phyloP scores from a whole-genome alignment of 1,140 invertebrate species.

The Bombus sibiricus region DNA sequence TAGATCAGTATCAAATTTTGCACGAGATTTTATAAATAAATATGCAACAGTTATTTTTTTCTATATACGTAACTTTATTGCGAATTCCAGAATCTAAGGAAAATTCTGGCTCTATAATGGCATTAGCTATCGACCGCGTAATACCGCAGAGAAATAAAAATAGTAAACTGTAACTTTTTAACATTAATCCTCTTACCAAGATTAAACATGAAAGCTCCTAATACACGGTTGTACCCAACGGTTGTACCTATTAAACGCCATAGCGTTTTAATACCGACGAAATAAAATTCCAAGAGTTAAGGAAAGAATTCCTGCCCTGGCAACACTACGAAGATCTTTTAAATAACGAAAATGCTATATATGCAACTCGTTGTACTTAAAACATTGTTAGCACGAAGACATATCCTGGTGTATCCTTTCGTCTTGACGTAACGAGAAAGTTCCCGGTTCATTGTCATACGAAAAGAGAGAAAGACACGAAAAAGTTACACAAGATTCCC shows the following conservation, averaged over 20 bases:
- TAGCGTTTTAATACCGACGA: not conserved
- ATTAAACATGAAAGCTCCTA: not conserved
- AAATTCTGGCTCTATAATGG: not conserved
- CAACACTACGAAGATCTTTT: not conserved
- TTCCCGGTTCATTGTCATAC: slow-evolving; percentile 46
- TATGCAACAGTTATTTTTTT: not conserved
- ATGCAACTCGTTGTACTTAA: not conserved
- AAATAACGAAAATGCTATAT: not conserved
- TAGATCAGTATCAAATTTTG: not conserved
- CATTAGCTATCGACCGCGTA: not conserved
- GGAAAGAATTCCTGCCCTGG: too few relatives aligned
- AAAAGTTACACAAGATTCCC: slow-evolving; percentile 57
- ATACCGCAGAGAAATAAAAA: not conserved
- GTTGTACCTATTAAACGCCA: not conserved
- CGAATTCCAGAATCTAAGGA: not conserved
- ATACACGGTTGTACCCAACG: not conserved
- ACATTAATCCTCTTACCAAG: not conserved
- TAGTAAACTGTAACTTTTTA: not conserved
- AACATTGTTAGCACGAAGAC: not conserved
- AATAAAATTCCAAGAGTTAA: slow-evolving; percentile 4
- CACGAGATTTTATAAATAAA: not conserved
- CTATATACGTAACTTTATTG: not conserved
- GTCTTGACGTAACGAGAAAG: slow-evolving; percentile 53
- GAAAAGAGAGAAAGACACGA: not conserved
- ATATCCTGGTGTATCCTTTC: not conserved